Evolutionary conservation across 1,140 invertebrate genomes (phyloP).

Genomic region (Tetragonula clypearis): DNA sequence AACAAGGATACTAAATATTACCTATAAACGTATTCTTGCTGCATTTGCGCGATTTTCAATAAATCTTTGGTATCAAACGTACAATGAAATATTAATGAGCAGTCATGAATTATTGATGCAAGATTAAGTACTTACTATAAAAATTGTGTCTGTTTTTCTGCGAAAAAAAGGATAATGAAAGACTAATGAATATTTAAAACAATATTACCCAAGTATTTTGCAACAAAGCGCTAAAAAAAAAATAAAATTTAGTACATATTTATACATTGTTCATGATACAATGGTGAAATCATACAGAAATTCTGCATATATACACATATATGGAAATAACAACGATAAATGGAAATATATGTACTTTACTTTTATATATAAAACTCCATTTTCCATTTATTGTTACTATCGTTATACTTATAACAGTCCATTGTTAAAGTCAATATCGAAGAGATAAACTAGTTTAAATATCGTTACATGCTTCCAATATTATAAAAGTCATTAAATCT

Average conservation of each 20-base stretch:
- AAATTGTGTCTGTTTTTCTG: background rate
- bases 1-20: constrained; percentile 23
- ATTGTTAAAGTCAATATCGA: constrained; percentile 12
- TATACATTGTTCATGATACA: background rate
- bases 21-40: constrained; percentile 11
- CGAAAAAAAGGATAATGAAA: background rate
- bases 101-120: background rate
- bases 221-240: background rate
- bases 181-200: background rate
- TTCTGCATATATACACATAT: background rate
- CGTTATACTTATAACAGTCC: background rate
- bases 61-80: constrained; percentile 26
- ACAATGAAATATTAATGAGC: constrained; percentile 41
- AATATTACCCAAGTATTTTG: background rate
- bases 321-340: too few species aligned
- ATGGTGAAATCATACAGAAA: background rate
- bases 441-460: constrained; percentile 25
- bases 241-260: background rate
- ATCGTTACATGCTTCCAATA: background rate
- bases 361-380: background rate
- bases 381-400: constrained; percentile 5
- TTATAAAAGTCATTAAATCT: background rate
- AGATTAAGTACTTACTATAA: background rate
- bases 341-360: too few species aligned
- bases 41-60: constrained; percentile 20